Base-by-base conservation (phyloP, 2,797 vertebrate species). In the Channa striata region DNA sequence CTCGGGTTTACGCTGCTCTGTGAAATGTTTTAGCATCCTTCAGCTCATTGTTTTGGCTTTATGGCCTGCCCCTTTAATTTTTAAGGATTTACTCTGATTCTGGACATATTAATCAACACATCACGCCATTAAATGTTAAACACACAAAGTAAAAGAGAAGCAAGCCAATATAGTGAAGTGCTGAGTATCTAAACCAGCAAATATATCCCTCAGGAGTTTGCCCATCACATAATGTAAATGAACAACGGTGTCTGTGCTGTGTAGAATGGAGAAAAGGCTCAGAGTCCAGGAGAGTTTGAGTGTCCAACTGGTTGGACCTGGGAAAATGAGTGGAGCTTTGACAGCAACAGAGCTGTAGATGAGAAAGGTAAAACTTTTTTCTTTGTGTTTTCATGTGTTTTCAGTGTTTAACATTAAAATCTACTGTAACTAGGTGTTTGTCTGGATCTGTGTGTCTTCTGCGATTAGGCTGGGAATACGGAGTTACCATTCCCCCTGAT, bases 401-500 rank as follows among this genome's bases (percentile, higher is more conserved):
- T n/a, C n/a, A n/a, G n/a, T 39, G 6, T 43, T 51, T 54, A 3
- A 42, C 2, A 52, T 1, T 5, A 0, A n/a, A n/a, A 44, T 10
- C 17, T 44, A 11, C 12, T 68, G 11, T 30, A 19, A 51, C 30
- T 20, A 6, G 2, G 7, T 37, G 13, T 51, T 11, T 64, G 20
- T 40, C 13, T 52, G 17, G 46, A 1, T 47, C n/a, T 47, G 44
- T 60, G 19, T 72, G 19, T 72, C 46, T 56, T 61, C 23, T 68
- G 59, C n/a, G 62, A 2, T 69, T 83, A 99, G 98, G 97, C 21
- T 99, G 98, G 98, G 98, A 99, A 84, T 99, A 99, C 67, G 98
- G 98, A 43, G 91, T 99, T 54, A 96, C 95, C 30, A 95, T 99
- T 84, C 97, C 96, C 68, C 96, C 98, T 25, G 95, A 98, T 78